These are phyloP conservation scores for Daboia siamensis DNA, from an alignment of 2,113 vertebrate genomes.

Conservation along the genomic window DNA sequence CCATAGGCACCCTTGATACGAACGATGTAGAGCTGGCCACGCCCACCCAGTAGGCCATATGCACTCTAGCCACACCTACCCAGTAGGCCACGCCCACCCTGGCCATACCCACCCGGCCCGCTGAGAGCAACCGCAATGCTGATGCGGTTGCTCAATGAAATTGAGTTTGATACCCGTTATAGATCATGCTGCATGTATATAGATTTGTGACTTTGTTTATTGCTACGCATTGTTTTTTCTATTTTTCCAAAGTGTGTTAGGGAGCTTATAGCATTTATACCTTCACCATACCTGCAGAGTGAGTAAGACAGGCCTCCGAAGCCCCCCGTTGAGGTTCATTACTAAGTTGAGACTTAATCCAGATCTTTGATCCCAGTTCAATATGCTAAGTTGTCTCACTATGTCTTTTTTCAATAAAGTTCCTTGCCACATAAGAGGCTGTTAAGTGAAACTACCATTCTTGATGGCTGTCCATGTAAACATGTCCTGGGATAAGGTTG, in stretches of 20 bases:
- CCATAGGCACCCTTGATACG: too few species aligned
- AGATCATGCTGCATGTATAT: neutral
- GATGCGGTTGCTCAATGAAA: too few species aligned
- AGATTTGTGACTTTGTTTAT: neutral
- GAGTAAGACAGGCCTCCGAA: neutral
- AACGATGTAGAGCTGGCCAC: too few species aligned
- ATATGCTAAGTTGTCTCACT: neutral
- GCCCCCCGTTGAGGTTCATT: neutral
- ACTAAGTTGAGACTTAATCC: neutral
- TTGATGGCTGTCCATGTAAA: neutral
- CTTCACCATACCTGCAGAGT: neutral
- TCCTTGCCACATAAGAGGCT: neutral
- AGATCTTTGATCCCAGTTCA: neutral
- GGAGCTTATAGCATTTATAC: neutral
- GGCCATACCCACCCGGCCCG: too few species aligned
- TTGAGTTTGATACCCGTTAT: too few species aligned
- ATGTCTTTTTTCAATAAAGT: neutral
- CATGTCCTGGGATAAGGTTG: neutral
- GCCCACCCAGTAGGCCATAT: too few species aligned
- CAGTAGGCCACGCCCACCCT: too few species aligned
- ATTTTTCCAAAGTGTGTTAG: neutral
- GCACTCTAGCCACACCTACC: too few species aligned
- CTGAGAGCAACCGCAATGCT: too few species aligned
- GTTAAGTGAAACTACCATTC: neutral
- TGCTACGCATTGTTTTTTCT: neutral